A percentile compares a stretch with the other conserved stretches of the same genome.
Conservation (phyloP, 2,113 vertebrate genomes). For the Varanus salvator region DNA sequence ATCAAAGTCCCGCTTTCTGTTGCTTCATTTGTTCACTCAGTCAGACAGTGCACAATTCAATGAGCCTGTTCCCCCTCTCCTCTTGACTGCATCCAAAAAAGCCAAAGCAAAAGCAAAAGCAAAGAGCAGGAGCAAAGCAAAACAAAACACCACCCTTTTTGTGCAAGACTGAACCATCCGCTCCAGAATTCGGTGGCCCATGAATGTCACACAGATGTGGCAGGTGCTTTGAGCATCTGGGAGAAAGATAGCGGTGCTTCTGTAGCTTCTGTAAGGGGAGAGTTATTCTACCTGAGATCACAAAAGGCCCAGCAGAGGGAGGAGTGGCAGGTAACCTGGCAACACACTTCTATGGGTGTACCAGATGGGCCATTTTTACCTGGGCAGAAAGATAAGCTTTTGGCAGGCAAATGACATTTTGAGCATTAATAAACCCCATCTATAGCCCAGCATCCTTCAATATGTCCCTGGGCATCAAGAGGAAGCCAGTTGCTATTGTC, state of each 20-base stretch:
- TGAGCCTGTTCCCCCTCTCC: neutral
- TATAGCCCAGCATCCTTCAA: neutral
- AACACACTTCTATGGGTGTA: neutral
- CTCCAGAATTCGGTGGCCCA: neutral
- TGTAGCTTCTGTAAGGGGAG: neutral
- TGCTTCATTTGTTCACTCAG: neutral
- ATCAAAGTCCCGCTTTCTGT: accelerated
- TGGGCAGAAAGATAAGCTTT: neutral
- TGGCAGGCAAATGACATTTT: conserved; percentile 2
- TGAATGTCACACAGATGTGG: conserved; percentile 6
- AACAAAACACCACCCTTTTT: neutral
- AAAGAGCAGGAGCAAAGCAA: too few relatives aligned
- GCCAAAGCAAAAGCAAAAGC: neutral
- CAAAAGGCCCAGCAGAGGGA: neutral
- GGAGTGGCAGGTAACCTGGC: neutral
- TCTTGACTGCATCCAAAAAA: neutral
- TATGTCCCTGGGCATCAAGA: neutral
- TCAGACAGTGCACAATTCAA: neutral
- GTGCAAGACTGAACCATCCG: neutral
- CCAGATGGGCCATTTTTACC: neutral
- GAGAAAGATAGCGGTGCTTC: neutral
- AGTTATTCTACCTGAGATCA: neutral
- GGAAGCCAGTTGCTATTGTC: neutral
- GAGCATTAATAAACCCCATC: neutral
- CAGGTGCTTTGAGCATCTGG: neutral